Conservation (phyloP, 1,140 invertebrate genomes). For the Episyrphus balteatus region DNA sequence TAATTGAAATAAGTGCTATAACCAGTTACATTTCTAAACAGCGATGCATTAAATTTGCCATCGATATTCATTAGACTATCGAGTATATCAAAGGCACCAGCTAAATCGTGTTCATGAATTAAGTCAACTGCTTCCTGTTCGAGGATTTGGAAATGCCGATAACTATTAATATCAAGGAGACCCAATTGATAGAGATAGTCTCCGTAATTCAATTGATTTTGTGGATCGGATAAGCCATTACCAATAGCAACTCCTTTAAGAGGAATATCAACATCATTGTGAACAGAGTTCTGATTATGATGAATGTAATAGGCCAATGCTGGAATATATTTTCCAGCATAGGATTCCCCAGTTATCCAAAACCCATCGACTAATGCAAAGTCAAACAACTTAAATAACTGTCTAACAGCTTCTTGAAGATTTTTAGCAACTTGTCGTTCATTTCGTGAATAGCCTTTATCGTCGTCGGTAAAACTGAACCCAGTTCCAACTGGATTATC, state of each 20-base stretch:
- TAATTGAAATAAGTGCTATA: conserved; percentile 73
- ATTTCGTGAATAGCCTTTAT: conserved; percentile 51
- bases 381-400: conserved; percentile 65
- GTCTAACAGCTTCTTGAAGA: conserved; percentile 51
- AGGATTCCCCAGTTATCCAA: conserved; percentile 77
- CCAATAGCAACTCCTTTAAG: conserved; percentile 70
- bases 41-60: conserved; percentile 42
- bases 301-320: conserved; percentile 65
- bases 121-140: conserved; percentile 45
- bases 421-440: conserved; percentile 55
- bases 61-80: conserved; percentile 63
- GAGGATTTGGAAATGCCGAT: conserved; percentile 47
- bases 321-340: conserved; percentile 78
- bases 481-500: conserved; percentile 81
- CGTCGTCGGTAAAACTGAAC: conserved; percentile 58
- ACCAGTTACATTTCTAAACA: conserved; percentile 70
- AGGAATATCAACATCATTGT: conserved; percentile 40
- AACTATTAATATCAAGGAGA: conserved; percentile 56
- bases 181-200: conserved; percentile 74
- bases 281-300: conserved; percentile 40
- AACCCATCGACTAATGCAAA: conserved; percentile 54
- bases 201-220: conserved; percentile 65
- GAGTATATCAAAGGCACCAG: conserved; percentile 56
- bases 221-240: conserved; percentile 73
- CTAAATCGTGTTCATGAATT: conserved; percentile 51